Percentiles rank a stretch among this genome's conserved stretches.
phyloP scores from a whole-genome alignment of 2,888 invertebrate genomes.

The Sceliomorpha sp. region DNA sequence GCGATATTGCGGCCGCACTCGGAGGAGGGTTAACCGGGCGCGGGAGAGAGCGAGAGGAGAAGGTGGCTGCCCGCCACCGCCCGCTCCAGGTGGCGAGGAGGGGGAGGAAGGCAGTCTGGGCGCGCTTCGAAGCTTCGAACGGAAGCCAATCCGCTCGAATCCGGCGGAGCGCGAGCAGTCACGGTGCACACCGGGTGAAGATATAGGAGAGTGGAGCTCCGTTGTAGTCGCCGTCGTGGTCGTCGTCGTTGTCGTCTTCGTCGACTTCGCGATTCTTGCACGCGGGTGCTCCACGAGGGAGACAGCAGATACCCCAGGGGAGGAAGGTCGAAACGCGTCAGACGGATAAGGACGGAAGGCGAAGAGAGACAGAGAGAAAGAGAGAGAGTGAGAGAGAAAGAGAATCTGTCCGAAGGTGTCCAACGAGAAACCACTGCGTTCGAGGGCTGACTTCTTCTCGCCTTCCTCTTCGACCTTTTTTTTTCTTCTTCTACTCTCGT shows the following conservation, averaged over 20 bases:
- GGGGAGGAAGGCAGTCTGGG: constrained; percentile 77
- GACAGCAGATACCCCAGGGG: no score
- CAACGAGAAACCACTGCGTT: no score
- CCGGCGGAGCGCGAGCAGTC: constrained; percentile 78
- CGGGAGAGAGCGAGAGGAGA: constrained; percentile 46
- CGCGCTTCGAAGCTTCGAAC: constrained; percentile 77
- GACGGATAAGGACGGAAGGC: no score
- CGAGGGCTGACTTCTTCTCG: no score
- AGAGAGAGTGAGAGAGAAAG: no score
- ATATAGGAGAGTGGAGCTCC: constrained; percentile 32
- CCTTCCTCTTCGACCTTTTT: no score
- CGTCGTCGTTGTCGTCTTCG: constrained; percentile 2
- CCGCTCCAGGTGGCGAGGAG: constrained; percentile 60
- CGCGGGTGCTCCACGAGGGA: no score
- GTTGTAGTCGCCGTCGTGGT: constrained; percentile 16
- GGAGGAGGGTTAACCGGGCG: constrained; percentile 56
- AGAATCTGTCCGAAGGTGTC: no score
- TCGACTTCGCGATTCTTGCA: no score
- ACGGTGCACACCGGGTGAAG: constrained; percentile 46
- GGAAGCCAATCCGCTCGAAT: constrained; percentile 79
- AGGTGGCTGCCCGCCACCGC: constrained; percentile 56
- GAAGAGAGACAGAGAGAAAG: no score
- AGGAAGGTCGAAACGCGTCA: no score
- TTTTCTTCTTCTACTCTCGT: no score
- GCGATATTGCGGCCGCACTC: constrained; percentile 30